Evolutionary conservation across 2,113 vertebrate genomes (phyloP).

Genomic region (Xenopus borealis): DNA sequence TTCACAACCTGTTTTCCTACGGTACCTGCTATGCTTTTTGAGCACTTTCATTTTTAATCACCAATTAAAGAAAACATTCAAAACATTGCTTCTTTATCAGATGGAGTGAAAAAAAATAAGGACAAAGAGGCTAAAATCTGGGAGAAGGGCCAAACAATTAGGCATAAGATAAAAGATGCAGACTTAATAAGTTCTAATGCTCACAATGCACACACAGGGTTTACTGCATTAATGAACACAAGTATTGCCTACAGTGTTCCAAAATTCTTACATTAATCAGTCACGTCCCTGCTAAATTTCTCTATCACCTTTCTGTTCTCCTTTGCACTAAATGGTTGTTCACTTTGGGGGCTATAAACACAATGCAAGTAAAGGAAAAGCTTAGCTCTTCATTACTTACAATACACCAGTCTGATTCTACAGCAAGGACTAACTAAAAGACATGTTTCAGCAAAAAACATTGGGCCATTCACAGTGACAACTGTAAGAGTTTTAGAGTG

Average conservation of each 20-base stretch:
- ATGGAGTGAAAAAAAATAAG: slow-evolving; percentile 12
- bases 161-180: slow-evolving; percentile 23
- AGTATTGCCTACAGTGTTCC: slow-evolving; percentile 5
- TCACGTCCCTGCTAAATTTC: too few species aligned
- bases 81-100: slow-evolving; percentile 25
- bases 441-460: too few species aligned
- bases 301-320: too few species aligned
- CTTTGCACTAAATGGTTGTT: too few species aligned
- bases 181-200: slow-evolving; percentile 24
- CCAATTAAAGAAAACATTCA: slow-evolving; percentile 28
- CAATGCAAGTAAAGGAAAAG: too few species aligned
- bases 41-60: slow-evolving; percentile 37
- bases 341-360: too few species aligned
- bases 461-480: too few species aligned
- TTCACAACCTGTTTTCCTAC: slow-evolving; percentile 17
- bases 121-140: slow-evolving; percentile 30
- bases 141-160: slow-evolving; percentile 27
- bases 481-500: too few species aligned
- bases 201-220: slow-evolving; percentile 16
- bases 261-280: too few species aligned
- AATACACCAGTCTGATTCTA: too few species aligned
- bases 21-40: slow-evolving; percentile 26
- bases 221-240: slow-evolving; percentile 36
- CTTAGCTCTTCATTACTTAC: too few species aligned
- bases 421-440: too few species aligned